These are phyloP conservation scores for Didymodactylos carnosus DNA, from an alignment of 2,888 invertebrate genomes.

Conservation along the genomic window DNA sequence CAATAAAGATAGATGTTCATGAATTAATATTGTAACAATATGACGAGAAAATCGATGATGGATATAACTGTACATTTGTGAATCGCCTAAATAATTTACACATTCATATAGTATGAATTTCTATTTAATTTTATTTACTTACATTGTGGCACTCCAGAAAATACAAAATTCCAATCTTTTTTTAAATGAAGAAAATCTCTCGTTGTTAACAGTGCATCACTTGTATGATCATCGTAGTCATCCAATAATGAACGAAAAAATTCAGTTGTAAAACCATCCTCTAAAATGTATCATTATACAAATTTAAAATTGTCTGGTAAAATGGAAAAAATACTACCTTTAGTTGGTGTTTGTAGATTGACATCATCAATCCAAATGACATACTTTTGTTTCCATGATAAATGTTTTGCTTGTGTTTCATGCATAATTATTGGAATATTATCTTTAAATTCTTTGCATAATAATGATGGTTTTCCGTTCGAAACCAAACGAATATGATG, in stretches of 20 bases:
- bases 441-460: background rate
- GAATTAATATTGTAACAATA: background rate
- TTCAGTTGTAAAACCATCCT: too few relatives aligned
- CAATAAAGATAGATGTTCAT: background rate
- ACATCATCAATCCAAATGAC: background rate
- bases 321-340: too few relatives aligned
- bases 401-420: background rate
- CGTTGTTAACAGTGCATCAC: too few relatives aligned
- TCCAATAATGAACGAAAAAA: background rate
- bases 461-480: background rate
- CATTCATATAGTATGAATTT: too few relatives aligned
- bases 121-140: too few relatives aligned
- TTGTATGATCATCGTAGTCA: too few relatives aligned
- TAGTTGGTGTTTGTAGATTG: background rate
- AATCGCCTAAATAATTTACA: too few relatives aligned
- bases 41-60: background rate
- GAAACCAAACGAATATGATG: background rate
- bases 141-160: background rate
- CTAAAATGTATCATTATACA: too few relatives aligned
- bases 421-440: background rate
- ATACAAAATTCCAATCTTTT: background rate
- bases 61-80: too few relatives aligned
- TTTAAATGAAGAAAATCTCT: background rate
- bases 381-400: background rate
- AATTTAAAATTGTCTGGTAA: too few relatives aligned